Evolutionary conservation across 2,113 vertebrate species (phyloP).

Genomic region (Sphaerodactylus townsendi): DNA sequence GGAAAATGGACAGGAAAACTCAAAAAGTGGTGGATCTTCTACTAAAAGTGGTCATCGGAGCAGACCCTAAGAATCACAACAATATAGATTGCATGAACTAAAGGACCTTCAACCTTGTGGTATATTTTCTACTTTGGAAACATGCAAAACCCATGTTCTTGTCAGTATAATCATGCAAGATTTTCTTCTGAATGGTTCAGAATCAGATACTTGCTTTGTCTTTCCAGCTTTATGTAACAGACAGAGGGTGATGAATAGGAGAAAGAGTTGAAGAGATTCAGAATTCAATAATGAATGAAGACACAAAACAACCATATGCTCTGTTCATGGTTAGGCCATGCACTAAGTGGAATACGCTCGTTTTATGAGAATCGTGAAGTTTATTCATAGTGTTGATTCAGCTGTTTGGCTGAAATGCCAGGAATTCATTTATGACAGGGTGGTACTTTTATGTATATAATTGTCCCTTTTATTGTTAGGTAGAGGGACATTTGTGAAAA

Average conservation of each 20-base stretch:
- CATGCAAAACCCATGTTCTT: no score
- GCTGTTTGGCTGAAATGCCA: slow-evolving; percentile 29
- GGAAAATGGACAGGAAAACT: neutral
- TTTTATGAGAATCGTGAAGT: slow-evolving; percentile 41
- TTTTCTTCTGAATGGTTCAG: neutral
- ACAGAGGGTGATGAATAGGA: neutral
- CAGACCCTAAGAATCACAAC: neutral
- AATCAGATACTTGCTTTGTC: no score
- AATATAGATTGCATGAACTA: neutral
- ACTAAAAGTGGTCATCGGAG: neutral
- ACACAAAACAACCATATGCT: neutral
- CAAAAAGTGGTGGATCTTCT: neutral
- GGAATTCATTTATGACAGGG: slow-evolving; percentile 49
- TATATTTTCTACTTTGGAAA: neutral
- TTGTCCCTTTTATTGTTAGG: slow-evolving; percentile 33
- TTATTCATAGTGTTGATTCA: slow-evolving; percentile 58
- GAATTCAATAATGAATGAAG: neutral
- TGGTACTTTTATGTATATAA: slow-evolving; percentile 34
- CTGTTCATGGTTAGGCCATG: neutral
- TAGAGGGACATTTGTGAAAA: slow-evolving; percentile 17
- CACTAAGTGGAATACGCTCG: slow-evolving; percentile 21
- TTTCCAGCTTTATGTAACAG: neutral
- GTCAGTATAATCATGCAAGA: no score
- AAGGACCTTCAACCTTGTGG: no score
- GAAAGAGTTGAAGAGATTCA: neutral